Base-by-base conservation (phyloP, 1,140 invertebrate genomes). In the Globodera ellingtonae region DNA sequence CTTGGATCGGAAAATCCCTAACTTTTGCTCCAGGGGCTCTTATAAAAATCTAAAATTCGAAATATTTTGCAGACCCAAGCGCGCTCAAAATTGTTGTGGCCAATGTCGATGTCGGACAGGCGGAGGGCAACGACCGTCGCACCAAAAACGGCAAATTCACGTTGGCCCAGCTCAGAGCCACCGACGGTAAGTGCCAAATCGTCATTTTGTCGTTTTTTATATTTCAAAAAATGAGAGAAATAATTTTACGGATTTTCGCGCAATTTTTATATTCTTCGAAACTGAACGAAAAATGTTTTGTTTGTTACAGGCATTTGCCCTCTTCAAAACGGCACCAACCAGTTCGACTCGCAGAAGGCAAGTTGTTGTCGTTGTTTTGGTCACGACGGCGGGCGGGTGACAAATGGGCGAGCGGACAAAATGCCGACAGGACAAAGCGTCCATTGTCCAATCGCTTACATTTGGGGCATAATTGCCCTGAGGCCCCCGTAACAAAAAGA, bases 331-430 rank as follows among this genome's bases (percentile, higher is more conserved):
- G 83, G 81, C 21, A 88, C 87, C 15, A 88, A 88, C 79, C 85
- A 89, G 78, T 88, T 85, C 73, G 87, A 87, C 74, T 85, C 83
- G 35, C 87, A 88, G 79, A 85, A 80, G 80, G 86, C 89, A 56
- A 71, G 82, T 72, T 66, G 35, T 6, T 65, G 47, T 9, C 35
- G 35, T 35, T n/a, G 10, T 24, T 24, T 65, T 46, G 75, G 62
- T 13, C 47, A 35, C 35, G 35, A 35, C 35, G 35, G 35, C 35
- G 35, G 35, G 35, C 35, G 35, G 35, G 35, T 35, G 35, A 35
- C 35, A 35, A 35, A 35, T 35, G 35, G 35, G 35, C 35, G 35
- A 35, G 1, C 35, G 35, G 35, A 35, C 35, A 35, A 35, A 35
- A 35, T 35, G 35, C 35, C 35, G 35, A 2, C 35, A 3, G 35